A percentile compares a stretch with the other conserved stretches of the same genome.
phyloP scores from a whole-genome alignment of 2,797 vertebrate species.

The Typhlichthys eigenmanni region DNA sequence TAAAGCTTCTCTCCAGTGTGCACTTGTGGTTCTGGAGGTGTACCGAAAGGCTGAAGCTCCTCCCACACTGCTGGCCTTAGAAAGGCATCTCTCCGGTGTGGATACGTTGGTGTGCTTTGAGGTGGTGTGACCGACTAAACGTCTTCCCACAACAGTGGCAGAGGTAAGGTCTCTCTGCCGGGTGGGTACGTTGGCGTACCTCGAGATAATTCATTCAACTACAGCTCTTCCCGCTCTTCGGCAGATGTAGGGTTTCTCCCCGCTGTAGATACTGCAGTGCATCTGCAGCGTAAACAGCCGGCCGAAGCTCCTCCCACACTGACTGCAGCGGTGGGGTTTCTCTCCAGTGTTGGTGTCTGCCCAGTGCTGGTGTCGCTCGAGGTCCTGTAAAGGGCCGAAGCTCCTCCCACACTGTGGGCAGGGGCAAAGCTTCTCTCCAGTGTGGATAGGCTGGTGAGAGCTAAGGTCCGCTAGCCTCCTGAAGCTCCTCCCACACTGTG shows the following conservation, averaged over 20 bases:
- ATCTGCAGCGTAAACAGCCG: no score
- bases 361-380: background rate
- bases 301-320: no score
- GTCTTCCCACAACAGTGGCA: background rate
- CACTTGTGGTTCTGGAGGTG: background rate
- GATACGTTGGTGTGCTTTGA: background rate
- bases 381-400: background rate
- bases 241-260: no score
- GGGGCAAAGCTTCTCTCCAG: background rate
- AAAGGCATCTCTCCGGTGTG: background rate
- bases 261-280: no score
- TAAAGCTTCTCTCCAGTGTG: slow-evolving; percentile 1
- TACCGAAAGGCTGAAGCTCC: slow-evolving; percentile 18
- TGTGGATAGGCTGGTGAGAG: no score
- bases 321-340: no score
- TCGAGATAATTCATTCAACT: background rate
- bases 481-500: no score
- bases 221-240: background rate
- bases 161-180: background rate
- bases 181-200: background rate
- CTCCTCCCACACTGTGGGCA: background rate
- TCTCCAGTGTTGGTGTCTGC: no score
- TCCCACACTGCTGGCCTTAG: slow-evolving; percentile 16
- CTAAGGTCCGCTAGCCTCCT: no score
- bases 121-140: background rate